Conservation (phyloP, 2,113 vertebrate genomes). For the Camelus dromedarius region DNA sequence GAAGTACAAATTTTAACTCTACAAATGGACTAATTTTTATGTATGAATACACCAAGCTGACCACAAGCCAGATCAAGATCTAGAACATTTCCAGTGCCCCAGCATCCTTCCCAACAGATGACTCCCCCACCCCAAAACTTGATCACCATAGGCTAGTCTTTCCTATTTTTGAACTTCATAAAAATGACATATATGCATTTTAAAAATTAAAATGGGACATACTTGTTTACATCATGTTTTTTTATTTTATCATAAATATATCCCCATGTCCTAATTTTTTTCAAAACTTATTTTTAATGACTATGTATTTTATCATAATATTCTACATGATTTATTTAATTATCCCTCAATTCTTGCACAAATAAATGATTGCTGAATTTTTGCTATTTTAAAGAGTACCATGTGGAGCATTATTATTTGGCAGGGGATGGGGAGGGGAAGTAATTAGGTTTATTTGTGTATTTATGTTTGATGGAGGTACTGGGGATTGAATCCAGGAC, state of each 20-base stretch:
- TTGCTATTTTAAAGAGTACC: background rate
- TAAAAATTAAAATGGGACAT: slow-evolving; percentile 15
- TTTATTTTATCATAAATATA: background rate
- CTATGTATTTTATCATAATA: background rate
- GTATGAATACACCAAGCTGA: background rate
- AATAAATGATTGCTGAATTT: background rate
- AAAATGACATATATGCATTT: background rate
- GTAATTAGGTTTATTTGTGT: too few species aligned
- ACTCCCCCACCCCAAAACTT: background rate
- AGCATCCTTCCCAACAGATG: background rate
- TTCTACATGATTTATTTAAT: background rate
- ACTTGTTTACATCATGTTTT: background rate
- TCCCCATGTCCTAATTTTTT: background rate
- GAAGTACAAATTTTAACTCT: slow-evolving; percentile 16
- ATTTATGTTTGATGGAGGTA: too few species aligned
- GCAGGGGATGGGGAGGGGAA: too few species aligned
- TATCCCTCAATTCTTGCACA: background rate
- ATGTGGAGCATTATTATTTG: background rate
- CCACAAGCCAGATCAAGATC: background rate
- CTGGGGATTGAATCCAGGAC: too few species aligned
- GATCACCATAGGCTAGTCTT: background rate
- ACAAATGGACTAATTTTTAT: background rate
- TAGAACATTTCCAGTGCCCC: background rate
- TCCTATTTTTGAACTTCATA: slow-evolving; percentile 29
- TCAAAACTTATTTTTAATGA: slow-evolving; percentile 27